Base-by-base conservation (phyloP, 2,113 vertebrate species). In the Regulus satrapa region DNA sequence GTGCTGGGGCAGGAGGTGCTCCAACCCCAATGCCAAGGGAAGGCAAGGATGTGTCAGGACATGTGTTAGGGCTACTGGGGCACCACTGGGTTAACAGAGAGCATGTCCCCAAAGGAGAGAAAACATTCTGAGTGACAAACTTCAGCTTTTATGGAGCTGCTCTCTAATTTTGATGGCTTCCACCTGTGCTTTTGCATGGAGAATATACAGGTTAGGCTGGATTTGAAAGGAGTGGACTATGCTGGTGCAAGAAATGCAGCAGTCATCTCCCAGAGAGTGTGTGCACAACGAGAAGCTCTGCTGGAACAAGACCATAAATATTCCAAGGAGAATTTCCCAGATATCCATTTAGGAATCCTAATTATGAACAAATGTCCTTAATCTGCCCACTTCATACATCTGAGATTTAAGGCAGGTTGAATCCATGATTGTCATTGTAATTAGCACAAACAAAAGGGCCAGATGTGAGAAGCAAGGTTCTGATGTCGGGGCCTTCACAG, bases 291-390 rank as follows among this genome's bases (percentile, higher is more conserved):
- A 85, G 72, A 69, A 66, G 41, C 63, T 32, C 66, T 76, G 26
- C 25, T 94, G 66, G 54, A 66, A 43, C 46, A 40, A 34, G 55
- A 54, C 54, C 52, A 67, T 79, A 94, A 88, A 82, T 88, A 96
- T 82, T 76, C 90, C 86, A 90, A 71, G 85, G 74, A 93, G 58
- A 29, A 38, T 59, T 90, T 93, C 61, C 46, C 71, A 80, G 41
- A 77, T 94, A 93, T 71, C 72, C 67, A 93, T 93, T 95, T 83
- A 93, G 85, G 68, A 94, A 74, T 23, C 85, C 75, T 89, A 85
- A 88, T 89, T 91, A 89, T 71, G 82, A 96, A 74, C 85, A 97
- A 96, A 92, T 40, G 51, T 77, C 85, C 72, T 74, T 95, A 94
- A 97, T 90, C 82, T 93, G 74, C 88, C 80, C 55, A 40, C 73